Evolutionary conservation across 2,888 invertebrate species (phyloP), one percentile per base, ranked within the genome.

Genomic region (Dyspetes luteomarginatus): DNA sequence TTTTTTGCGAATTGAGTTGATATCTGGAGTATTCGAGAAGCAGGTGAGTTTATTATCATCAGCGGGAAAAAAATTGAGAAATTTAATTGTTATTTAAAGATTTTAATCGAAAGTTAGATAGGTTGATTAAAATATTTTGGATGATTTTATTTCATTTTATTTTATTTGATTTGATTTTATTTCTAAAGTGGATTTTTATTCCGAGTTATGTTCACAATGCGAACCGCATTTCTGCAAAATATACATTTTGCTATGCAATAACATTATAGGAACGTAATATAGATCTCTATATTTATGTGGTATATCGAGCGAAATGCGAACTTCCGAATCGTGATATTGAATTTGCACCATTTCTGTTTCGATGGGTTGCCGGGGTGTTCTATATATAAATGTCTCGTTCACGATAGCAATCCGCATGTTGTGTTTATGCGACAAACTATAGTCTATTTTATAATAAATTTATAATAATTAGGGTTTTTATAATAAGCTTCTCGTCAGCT

Each of bases 321-420:
- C 82, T 86, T 87, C 86, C 88, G 84, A 86, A 83, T 87, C 89
- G 90, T 90, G 89, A 91, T 91, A 92, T 91, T 91, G 91, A 91
- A 91, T 91, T 91, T 90, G 90, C 90, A 90, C 90, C 90, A 87
- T 90, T 91, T 89, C 90, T 88, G 88, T 90, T 90, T 91, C 90
- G 90, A 90, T 89, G 87, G 87, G 88, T 87, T 86, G 86, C 83
- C 81, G 76, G 68, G 36, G 36, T 36, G 9, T 7, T 3, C 5
- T 17, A 17, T 17, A 48, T 48, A 0, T 5, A 36, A 36, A 48
- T 17, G n/a, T 15, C 17, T 4, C 69, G 58, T 64, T 48, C 22
- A 84, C 85, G 89, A 89, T 90, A 87, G 12, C 85, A 88, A 89
- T 87, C 86, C 85, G 78, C 84, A 82, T 85, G 82, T 62, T 28